Conservation (phyloP, 2,113 vertebrate species). For the Rhegmatorhina hoffmannsi region DNA sequence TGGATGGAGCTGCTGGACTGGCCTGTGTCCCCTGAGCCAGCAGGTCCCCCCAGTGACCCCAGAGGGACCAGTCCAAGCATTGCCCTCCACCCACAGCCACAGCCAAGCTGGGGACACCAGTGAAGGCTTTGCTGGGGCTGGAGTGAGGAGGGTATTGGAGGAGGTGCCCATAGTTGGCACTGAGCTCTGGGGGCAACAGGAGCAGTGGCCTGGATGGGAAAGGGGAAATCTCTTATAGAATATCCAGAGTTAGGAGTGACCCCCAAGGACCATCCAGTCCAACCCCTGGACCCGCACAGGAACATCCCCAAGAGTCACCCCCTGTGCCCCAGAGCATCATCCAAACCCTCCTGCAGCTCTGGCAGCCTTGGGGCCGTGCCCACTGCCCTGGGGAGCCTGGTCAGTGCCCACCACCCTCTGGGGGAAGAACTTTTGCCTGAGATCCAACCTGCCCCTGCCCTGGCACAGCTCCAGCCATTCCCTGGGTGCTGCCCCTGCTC, state of each 20-base stretch:
- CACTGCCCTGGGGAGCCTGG: neutral
- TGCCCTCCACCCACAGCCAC: fast-evolving
- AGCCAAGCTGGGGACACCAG: neutral
- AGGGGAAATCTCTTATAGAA: neutral
- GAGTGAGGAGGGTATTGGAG: fast-evolving
- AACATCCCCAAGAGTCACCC: neutral
- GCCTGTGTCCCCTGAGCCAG: neutral
- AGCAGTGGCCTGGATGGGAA: neutral
- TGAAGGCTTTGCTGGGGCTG: neutral
- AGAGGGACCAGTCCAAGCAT: fast-evolving
- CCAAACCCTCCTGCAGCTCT: neutral
- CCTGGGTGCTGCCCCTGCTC: too few relatives aligned
- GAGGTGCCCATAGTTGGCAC: neutral
- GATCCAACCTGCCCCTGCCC: neutral
- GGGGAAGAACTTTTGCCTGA: neutral
- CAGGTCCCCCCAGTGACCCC: neutral
- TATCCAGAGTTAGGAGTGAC: neutral
- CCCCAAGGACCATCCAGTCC: fast-evolving
- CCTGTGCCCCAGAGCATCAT: neutral
- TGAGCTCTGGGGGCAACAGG: neutral
- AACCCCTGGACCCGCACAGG: fast-evolving
- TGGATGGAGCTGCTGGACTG: neutral
- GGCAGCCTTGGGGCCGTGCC: neutral
- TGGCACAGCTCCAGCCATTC: too few relatives aligned
- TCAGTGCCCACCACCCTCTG: neutral